A percentile compares a stretch with the other conserved stretches of the same genome.
Conservation (phyloP, 2,888 invertebrate species). For the Bibio marci region DNA sequence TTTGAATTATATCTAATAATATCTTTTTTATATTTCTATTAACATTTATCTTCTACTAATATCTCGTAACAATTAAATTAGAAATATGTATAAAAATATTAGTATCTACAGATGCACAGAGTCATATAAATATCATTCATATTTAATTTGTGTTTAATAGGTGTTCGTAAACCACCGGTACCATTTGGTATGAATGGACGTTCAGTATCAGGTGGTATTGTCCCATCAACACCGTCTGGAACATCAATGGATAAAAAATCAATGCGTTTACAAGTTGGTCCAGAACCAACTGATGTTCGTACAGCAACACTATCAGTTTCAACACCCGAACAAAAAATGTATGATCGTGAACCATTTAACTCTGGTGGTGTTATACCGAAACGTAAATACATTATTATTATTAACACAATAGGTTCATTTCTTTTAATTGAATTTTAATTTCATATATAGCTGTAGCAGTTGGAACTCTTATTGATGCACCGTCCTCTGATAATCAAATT, state of each 20-base stretch:
- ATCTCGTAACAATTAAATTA: no score
- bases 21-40: no score
- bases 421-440: slow-evolving; percentile 12
- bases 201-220: slow-evolving; percentile 39
- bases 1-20: no score
- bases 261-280: slow-evolving; percentile 19
- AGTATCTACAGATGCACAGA: no score
- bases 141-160: slow-evolving; percentile 16
- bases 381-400: slow-evolving; percentile 9
- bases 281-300: slow-evolving; percentile 21
- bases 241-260: slow-evolving; percentile 4
- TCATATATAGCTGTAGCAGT: not conserved
- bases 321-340: slow-evolving; percentile 16
- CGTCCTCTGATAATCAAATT: slow-evolving; percentile 4
- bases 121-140: no score
- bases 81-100: no score
- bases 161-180: slow-evolving; percentile 44
- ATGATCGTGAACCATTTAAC: slow-evolving; percentile 11
- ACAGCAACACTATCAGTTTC: slow-evolving; percentile 21
- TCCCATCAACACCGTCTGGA: slow-evolving; percentile 8
- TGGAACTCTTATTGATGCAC: not conserved
- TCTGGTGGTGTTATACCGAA: slow-evolving; percentile 8
- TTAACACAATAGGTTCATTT: slow-evolving; percentile 3
- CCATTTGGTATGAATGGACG: slow-evolving; percentile 39
- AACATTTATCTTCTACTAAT: no score